Evolutionary conservation across 2,797 vertebrate genomes (phyloP).

Genomic region (Pseudocheirus occidentalis): DNA sequence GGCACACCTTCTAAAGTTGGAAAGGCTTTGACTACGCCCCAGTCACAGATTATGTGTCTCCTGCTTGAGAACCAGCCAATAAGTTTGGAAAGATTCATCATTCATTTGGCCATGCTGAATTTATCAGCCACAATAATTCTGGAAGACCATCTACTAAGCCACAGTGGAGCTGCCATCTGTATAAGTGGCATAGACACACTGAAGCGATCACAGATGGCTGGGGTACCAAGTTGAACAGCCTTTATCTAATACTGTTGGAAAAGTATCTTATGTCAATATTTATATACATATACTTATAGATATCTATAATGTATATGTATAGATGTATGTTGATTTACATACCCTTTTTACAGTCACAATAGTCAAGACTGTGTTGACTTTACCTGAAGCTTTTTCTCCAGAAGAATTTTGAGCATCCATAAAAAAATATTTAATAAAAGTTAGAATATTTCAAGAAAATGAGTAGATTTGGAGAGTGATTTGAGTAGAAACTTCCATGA

Average conservation of each 20-base stretch:
- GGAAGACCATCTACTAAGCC: neutral
- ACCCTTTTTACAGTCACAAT: neutral
- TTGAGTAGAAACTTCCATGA: slow-evolving; percentile 36
- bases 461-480: slow-evolving; percentile 49
- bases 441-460: slow-evolving; percentile 59
- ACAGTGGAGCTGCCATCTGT: neutral
- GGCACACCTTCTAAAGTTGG: neutral
- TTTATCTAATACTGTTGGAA: neutral
- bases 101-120: neutral
- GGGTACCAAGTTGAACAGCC: neutral
- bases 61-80: neutral
- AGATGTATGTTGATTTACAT: neutral
- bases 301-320: neutral
- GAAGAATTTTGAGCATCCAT: slow-evolving; percentile 50
- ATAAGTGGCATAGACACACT: neutral
- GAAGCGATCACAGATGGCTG: neutral
- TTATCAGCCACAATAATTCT: neutral
- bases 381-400: slow-evolving; percentile 52
- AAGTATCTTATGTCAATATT: neutral
- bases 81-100: neutral
- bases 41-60: neutral
- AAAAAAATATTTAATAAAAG: no score
- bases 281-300: neutral
- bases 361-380: slow-evolving; percentile 50
- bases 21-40: neutral